A percentile compares a stretch with the other conserved stretches of the same genome.
Conservation (phyloP, 2,113 vertebrate species). For the Ceyx cyanopectus region DNA sequence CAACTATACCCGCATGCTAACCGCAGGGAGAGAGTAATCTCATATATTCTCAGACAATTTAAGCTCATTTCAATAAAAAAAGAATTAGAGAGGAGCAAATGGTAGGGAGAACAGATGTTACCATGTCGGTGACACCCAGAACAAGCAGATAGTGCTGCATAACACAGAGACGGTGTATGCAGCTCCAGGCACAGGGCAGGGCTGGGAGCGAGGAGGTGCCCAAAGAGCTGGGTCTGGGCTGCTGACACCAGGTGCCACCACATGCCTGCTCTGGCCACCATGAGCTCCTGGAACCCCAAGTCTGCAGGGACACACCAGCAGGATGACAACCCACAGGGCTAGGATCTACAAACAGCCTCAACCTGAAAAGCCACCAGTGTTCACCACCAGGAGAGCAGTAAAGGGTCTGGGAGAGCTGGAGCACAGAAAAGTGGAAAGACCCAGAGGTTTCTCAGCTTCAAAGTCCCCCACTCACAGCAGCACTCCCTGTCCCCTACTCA, state of each 20-base stretch:
- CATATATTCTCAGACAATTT: conserved; percentile 36
- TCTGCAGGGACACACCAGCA: rapidly evolving
- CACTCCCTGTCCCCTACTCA: background rate
- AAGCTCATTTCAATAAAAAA: conserved; percentile 59
- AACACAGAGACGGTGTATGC: rapidly evolving
- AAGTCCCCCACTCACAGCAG: background rate
- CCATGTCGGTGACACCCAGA: background rate
- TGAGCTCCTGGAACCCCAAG: background rate
- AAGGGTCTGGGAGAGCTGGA: background rate
- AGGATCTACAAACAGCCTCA: background rate
- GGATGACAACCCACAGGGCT: rapidly evolving
- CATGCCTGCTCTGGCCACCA: background rate
- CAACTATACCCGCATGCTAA: background rate
- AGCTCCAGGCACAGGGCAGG: rapidly evolving
- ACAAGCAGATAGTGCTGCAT: background rate
- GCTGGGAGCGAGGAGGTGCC: background rate
- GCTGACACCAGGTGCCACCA: too few species aligned
- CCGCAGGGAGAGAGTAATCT: conserved; percentile 3
- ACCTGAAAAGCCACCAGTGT: rapidly evolving
- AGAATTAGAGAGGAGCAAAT: conserved; percentile 2
- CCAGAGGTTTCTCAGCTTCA: background rate
- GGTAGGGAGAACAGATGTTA: background rate
- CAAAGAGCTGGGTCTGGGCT: background rate
- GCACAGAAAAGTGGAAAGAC: rapidly evolving
- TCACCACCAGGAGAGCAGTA: rapidly evolving